Conservation (phyloP, 2,888 invertebrate species). For the Sminthurides aquaticus region DNA sequence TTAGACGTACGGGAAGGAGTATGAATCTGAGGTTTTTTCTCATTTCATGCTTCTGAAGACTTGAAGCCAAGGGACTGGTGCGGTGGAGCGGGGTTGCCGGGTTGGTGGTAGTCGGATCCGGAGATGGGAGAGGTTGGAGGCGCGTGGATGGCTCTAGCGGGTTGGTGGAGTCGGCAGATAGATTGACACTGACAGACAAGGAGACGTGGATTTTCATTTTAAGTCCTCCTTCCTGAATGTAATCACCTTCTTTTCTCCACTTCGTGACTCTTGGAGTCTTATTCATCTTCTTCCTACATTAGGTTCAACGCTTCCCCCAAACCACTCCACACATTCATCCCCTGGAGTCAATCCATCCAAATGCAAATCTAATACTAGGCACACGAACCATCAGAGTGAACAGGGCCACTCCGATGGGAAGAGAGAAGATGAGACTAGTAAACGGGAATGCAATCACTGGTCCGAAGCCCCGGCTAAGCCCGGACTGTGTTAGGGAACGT, state of each 20-base stretch:
- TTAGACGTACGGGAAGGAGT: too few species aligned
- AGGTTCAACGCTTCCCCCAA: neutral
- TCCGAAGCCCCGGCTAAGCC: too few species aligned
- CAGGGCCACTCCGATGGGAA: too few species aligned
- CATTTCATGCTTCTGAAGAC: neutral
- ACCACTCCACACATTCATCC: neutral
- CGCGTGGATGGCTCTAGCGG: neutral
- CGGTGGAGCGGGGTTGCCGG: too few species aligned
- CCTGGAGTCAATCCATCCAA: neutral
- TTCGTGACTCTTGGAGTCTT: neutral
- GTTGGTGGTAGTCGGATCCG: too few species aligned
- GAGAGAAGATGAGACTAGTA: too few species aligned
- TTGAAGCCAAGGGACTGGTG: too few species aligned
- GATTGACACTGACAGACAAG: conserved; percentile 25
- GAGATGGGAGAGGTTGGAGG: too few species aligned
- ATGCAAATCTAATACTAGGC: neutral
- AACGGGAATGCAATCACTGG: too few species aligned
- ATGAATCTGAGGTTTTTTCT: too few species aligned
- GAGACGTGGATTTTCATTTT: conserved; percentile 18
- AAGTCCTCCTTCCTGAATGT: conserved; percentile 7
- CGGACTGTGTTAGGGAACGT: too few species aligned
- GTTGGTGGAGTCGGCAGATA: conserved; percentile 17
- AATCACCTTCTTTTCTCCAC: conserved; percentile 14
- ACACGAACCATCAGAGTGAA: too few species aligned
- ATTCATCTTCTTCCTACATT: neutral